Conservation (phyloP, 2,113 vertebrate species). For the Harpagus bidentatus region DNA sequence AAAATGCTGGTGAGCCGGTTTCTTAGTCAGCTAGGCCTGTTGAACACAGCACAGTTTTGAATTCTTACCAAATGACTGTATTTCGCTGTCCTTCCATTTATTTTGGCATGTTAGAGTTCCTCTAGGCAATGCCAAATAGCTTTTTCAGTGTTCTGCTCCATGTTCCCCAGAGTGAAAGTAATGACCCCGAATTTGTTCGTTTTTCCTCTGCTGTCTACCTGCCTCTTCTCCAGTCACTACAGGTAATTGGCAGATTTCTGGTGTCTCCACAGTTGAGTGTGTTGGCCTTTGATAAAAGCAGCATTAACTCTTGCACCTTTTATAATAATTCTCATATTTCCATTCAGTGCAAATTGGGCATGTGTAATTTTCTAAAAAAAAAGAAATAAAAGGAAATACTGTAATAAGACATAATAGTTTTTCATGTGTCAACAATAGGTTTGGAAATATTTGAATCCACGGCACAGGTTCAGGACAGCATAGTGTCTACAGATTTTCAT, state of each 20-base stretch:
- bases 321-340: background rate
- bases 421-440: background rate
- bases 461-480: background rate
- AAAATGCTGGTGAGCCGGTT: background rate
- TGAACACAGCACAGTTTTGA: background rate
- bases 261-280: background rate
- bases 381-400: background rate
- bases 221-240: background rate
- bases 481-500: background rate
- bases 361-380: background rate
- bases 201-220: background rate
- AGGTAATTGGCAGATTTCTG: background rate
- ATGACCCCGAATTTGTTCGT: background rate
- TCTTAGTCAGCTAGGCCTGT: background rate
- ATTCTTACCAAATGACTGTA: background rate
- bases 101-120: background rate
- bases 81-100: background rate
- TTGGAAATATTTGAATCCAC: background rate
- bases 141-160: background rate
- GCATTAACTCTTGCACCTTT: background rate
- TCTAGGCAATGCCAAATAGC: background rate
- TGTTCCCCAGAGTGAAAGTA: background rate
- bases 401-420: background rate
- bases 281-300: background rate
- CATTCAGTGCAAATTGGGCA: background rate